Base-by-base conservation (phyloP, 1,140 invertebrate species). In the Drosophila funebris region DNA sequence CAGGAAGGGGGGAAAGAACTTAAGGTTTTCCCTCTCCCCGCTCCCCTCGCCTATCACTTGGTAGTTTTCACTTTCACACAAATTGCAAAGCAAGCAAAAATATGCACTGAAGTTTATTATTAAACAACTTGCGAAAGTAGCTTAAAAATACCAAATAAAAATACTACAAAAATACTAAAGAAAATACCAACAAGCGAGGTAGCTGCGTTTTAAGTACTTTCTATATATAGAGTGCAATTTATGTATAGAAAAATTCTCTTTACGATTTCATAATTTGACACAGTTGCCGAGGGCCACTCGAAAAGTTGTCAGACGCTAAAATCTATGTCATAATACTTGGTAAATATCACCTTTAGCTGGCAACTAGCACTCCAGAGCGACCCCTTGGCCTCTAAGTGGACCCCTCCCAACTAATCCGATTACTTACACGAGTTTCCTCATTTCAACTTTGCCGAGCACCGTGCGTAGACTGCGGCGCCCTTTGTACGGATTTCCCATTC, bases 41-140 rank as follows among this genome's bases (percentile, higher is more conserved):
- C 4, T 36, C 9, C 33, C 33, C 4, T 36, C 11, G 1, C 33
- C 33, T 36, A 2, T 14, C 41, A 31, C 24, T 57, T 43, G 31
- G 33, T 46, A 53, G 73, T 71, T 75, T 75, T 75, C 67, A 75
- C 73, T 75, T 75, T 75, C 60, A 18, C 29, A 22, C 24, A 53
- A 57, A 36, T 50, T 29, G 24, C 36, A 66, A 60, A 29, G 36
- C 22, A 43, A 62, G 36, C 0, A 27, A 37, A 53, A 61, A 29
- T 27, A 66, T 43, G 33, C 36, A 24, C 46, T 53, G 54, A 67
- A 68, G 33, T 64, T 48, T 33, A 27, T 52, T 60, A 68, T 61
- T 27, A 37, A 29, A 9, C 39, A 31, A 33, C 61, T 14, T 18
- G 41, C 24, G 20, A 13, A 6, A 57, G 13, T 33, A 1, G 1